Percentiles rank a stretch among this genome's conserved stretches.
Evolutionary conservation across 2,113 vertebrate genomes (phyloP).

Genomic region (Phaethornis superciliosus): DNA sequence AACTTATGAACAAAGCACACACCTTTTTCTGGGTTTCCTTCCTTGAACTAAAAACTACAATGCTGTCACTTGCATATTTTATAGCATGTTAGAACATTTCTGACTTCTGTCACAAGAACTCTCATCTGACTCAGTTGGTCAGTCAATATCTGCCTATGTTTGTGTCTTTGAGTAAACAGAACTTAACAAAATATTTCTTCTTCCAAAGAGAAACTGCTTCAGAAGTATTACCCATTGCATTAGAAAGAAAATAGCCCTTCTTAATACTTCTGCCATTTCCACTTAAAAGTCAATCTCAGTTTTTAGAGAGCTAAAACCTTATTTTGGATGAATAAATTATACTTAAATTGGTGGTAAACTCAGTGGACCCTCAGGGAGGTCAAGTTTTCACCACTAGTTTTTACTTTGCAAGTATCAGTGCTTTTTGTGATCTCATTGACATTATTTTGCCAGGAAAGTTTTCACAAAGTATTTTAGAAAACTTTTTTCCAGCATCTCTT

Average conservation of each 20-base stretch:
- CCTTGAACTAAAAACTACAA: not conserved
- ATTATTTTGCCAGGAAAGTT: slow-evolving; percentile 16
- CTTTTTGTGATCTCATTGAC: not conserved
- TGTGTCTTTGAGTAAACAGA: not conserved
- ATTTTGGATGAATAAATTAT: not conserved
- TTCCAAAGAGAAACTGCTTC: not conserved
- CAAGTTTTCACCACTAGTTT: not conserved
- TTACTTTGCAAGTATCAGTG: not conserved
- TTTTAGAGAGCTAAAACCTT: not conserved
- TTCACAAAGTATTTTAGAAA: not conserved
- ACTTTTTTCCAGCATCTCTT: not conserved
- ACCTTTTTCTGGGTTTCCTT: not conserved
- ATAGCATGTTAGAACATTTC: not conserved
- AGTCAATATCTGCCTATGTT: not conserved
- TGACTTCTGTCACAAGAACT: not conserved
- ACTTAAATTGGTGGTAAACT: not conserved
- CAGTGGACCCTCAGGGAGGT: not conserved
- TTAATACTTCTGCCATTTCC: not conserved
- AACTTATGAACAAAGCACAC: not conserved
- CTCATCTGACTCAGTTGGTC: not conserved
- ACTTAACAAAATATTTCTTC: not conserved
- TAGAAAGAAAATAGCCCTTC: not conserved
- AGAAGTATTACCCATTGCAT: not conserved
- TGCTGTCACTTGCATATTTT: not conserved
- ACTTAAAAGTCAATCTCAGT: not conserved